phyloP scores from a whole-genome alignment of 2,797 vertebrate species.

The Enteromius paludinosus region DNA sequence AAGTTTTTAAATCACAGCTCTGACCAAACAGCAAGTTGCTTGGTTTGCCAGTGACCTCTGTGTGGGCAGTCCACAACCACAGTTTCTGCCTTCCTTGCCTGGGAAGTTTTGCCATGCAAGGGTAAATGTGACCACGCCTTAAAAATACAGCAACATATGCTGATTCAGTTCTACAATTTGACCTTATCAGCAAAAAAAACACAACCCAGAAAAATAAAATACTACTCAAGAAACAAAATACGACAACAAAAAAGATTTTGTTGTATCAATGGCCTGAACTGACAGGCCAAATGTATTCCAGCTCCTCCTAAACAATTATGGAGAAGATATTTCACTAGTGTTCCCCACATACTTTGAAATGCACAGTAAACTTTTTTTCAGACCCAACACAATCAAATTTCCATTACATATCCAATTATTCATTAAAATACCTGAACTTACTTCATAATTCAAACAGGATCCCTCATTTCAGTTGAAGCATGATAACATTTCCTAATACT shows the following conservation, averaged over 20 bases:
- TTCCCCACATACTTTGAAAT: not conserved
- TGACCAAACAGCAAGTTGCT: constrained; percentile 17
- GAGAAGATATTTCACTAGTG: not conserved
- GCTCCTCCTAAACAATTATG: not conserved
- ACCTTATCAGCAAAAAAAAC: not conserved
- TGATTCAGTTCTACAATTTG: constrained; percentile 25
- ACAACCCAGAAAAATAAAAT: not conserved
- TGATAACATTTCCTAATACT: not conserved
- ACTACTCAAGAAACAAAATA: not conserved
- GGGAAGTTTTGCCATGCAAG: not conserved
- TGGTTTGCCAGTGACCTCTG: constrained; percentile 12
- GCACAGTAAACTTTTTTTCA: not conserved
- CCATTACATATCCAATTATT: not conserved
- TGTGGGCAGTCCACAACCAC: not conserved
- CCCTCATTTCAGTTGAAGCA: not conserved
- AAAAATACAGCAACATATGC: constrained; percentile 2
- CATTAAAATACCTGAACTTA: not conserved
- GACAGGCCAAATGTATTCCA: constrained; percentile 1
- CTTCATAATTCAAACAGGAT: not conserved
- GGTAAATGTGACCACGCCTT: not conserved
- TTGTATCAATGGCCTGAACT: not conserved
- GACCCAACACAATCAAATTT: not conserved
- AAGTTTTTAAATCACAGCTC: not conserved
- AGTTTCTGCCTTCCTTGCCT: not conserved
- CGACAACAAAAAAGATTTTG: too few relatives aligned